Conservation (phyloP, 2,888 invertebrate genomes). For the Euplexia lucipara region DNA sequence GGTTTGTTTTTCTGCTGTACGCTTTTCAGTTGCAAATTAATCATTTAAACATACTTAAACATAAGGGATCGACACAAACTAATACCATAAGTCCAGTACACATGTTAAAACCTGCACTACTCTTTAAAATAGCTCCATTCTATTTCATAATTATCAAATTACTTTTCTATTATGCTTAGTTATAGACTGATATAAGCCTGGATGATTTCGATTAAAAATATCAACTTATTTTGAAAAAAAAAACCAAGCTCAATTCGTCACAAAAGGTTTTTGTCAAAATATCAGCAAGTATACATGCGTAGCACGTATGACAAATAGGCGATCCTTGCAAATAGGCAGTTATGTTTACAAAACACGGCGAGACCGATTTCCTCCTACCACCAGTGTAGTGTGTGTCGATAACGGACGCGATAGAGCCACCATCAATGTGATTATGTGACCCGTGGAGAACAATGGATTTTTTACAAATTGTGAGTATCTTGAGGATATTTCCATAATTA, state of each 20-base stretch:
- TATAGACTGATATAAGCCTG: no score
- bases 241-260: no score
- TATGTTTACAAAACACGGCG: slow-evolving; percentile 69
- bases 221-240: background rate
- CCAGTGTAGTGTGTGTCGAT: slow-evolving; percentile 61
- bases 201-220: no score
- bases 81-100: no score
- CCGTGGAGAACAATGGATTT: slow-evolving; percentile 64
- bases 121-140: no score
- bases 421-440: slow-evolving; percentile 52
- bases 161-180: no score
- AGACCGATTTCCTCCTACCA: slow-evolving; percentile 54
- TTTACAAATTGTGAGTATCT: slow-evolving; percentile 66
- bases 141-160: no score
- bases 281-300: background rate
- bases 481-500: background rate
- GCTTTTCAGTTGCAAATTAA: no score
- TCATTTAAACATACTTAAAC: no score
- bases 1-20: no score
- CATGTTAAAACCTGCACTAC: no score
- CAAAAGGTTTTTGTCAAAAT: background rate
- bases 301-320: slow-evolving; percentile 44
- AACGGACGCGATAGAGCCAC: slow-evolving; percentile 46
- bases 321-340: slow-evolving; percentile 38
- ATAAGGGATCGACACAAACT: no score